Percentiles rank a stretch among this genome's conserved stretches.
Evolutionary conservation across 2,888 invertebrate species (phyloP).

Genomic region (Himalopsyche tibetana): DNA sequence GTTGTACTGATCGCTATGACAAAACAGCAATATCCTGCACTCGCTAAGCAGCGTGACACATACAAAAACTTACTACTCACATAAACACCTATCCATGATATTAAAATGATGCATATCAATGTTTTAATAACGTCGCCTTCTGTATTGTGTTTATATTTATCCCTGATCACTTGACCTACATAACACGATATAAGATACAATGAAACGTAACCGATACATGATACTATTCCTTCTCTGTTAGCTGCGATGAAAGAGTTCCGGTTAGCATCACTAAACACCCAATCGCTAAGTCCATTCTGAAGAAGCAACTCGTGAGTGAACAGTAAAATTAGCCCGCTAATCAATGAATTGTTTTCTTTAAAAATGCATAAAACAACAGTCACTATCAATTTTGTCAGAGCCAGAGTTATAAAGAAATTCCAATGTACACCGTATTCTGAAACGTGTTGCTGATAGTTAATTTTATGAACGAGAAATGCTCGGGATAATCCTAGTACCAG

Average conservation of each 20-base stretch:
- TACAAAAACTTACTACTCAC: constrained; percentile 75
- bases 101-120: constrained; percentile 65
- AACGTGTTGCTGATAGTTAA: constrained; percentile 91
- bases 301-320: constrained; percentile 82
- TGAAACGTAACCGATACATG: constrained; percentile 89
- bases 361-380: constrained; percentile 78
- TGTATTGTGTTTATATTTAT: constrained; percentile 68
- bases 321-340: constrained; percentile 77
- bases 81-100: constrained; percentile 74
- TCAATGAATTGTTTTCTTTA: constrained; percentile 74
- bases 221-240: constrained; percentile 94
- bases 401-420: constrained; percentile 98
- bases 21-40: constrained; percentile 88
- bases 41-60: constrained; percentile 88
- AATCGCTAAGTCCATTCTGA: constrained; percentile 80
- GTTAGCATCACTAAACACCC: constrained; percentile 80
- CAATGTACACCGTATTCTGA: constrained; percentile 98
- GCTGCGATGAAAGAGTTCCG: constrained; percentile 83
- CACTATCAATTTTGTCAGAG: constrained; percentile 86
- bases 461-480: constrained; percentile 77
- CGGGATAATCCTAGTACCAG: constrained; percentile 81
- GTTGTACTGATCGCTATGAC: constrained; percentile 81
- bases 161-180: constrained; percentile 77
- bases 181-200: constrained; percentile 87
- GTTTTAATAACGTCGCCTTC: constrained; percentile 65